Base-by-base conservation (phyloP, 1,140 invertebrate species). In the Ceratoteleas bidentatus region DNA sequence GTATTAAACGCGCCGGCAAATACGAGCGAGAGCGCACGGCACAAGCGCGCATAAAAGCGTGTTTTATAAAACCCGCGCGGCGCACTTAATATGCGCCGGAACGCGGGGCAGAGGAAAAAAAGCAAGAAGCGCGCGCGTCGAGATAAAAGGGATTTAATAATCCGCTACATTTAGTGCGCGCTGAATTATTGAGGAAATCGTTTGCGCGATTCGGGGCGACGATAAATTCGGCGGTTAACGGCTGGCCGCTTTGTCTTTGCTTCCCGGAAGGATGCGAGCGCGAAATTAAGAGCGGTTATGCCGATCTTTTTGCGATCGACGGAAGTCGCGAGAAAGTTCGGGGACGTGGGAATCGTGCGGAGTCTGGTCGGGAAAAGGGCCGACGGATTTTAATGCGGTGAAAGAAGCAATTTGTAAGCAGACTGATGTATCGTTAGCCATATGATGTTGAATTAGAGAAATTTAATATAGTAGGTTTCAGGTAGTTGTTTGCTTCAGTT, bases 1-100 rank as follows among this genome's bases (percentile, higher is more conserved):
- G 76, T 76, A 83, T 83, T 83, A 79, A 83, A 80, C 73, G 76
- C 56, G 76, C 68, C 72, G 68, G 76, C 66, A 80, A 83, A 83
- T 80, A 69, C 76, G 66, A 54, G 38, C 38, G 69, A 65, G 74
- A 65, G 74, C 52, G 24, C 24, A 24, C 24, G 64, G 69, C 73
- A 77, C 73, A 66, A 73, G 52, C 73, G 80, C 64, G 65, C 76
- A 81, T 81, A 81, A 76, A 72, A 75, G 70, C 68, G 76, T 76
- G 65, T 76, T 60, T 73, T 81, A 81, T 81, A 81, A 81, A 75
- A 81, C 40, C 61, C 14, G 65, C 64, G 60, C 60, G 58, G 64
- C 50, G 53, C 61, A 81, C 57, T 77, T 77, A 56, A 77, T 70
- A 64, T 54, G 57, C 58, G 0, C 24, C 24, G 24, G 24, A 24